phyloP scores from a whole-genome alignment of 2,797 vertebrate genomes.

The Furcifer pardalis region DNA sequence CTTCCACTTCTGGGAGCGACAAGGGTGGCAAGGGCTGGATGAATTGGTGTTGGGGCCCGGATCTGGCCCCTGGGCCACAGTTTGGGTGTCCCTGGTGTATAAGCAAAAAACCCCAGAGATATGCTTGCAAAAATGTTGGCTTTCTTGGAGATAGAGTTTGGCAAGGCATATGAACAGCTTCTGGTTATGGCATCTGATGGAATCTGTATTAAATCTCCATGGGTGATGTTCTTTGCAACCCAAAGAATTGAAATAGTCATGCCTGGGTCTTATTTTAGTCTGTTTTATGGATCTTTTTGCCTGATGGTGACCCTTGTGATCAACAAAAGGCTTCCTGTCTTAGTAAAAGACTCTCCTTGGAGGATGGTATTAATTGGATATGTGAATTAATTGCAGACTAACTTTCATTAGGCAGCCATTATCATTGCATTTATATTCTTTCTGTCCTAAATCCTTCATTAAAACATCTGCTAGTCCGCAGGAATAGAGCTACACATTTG shows the following conservation, averaged over 20 bases:
- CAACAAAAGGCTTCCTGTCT: constrained; percentile 35
- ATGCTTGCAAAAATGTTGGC: neutral
- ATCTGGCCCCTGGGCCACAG: too few relatives aligned
- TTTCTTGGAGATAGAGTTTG: neutral
- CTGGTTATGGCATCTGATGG: neutral
- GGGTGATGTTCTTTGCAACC: neutral
- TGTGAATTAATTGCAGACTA: constrained; percentile 66
- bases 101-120: neutral
- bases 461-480: constrained; percentile 58
- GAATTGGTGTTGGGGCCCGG: too few relatives aligned
- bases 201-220: neutral
- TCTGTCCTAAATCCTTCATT: constrained; percentile 49
- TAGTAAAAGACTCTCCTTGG: constrained; percentile 43
- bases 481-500: constrained; percentile 1
- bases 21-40: too few relatives aligned
- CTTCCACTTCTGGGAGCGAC: too few relatives aligned
- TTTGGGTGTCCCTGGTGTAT: too few relatives aligned
- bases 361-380: constrained; percentile 56
- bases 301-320: neutral
- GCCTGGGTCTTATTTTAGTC: neutral
- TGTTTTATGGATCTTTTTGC: constrained; percentile 15
- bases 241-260: neutral
- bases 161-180: neutral
- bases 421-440: constrained; percentile 55
- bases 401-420: constrained; percentile 64